Percentiles rank a stretch among this genome's conserved stretches.
phyloP scores from a whole-genome alignment of 2,797 vertebrate genomes.

The Coilia nasus region DNA sequence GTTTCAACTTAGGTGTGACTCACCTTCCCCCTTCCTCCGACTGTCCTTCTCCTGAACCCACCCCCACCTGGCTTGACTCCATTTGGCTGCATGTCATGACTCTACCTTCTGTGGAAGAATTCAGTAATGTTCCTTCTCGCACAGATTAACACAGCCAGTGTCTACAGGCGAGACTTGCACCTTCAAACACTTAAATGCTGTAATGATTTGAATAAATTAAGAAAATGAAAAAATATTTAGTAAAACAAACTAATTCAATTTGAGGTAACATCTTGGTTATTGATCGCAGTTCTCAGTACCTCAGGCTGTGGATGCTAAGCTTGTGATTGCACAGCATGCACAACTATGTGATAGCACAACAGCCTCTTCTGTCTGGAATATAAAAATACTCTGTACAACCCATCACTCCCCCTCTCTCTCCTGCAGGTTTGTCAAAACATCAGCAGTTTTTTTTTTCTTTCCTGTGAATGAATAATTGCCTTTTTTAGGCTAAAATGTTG shows the following conservation, averaged over 20 bases:
- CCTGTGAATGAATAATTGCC: background rate
- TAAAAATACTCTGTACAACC: background rate
- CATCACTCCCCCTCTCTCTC: background rate
- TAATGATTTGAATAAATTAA: background rate
- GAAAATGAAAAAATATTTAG: background rate
- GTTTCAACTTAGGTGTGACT: constrained; percentile 3
- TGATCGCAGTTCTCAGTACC: background rate
- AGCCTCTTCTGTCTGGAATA: background rate
- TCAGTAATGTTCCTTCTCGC: background rate
- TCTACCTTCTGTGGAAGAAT: background rate
- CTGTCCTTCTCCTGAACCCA: background rate
- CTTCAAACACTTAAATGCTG: background rate
- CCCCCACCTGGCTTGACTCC: background rate
- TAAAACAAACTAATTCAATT: background rate
- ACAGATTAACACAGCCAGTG: background rate
- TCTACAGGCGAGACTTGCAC: background rate
- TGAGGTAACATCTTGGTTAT: background rate
- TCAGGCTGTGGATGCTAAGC: background rate
- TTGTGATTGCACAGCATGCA: no score
- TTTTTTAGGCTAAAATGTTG: background rate
- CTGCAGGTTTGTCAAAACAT: background rate
- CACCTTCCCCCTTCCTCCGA: background rate
- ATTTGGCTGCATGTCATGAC: background rate
- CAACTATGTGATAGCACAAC: background rate
- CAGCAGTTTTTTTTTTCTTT: background rate